Evolutionary conservation across 1,140 invertebrate species (phyloP).

Genomic region (Drosophila azteca): DNA sequence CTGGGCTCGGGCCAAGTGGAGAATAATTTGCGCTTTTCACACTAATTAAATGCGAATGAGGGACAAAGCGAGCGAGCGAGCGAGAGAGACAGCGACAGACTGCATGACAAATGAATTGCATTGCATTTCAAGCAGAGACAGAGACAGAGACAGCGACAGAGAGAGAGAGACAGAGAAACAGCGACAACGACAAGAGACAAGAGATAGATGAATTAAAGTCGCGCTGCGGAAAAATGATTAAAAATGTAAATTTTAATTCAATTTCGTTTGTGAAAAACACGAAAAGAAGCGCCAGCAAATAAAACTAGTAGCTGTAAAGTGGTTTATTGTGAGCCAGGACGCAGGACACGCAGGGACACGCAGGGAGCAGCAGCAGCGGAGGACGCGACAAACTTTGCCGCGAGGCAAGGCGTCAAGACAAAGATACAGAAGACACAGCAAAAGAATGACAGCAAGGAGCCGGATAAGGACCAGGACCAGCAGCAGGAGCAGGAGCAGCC

Average conservation of each 20-base stretch:
- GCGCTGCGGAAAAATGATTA: constrained; percentile 70
- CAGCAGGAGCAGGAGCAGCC: constrained; percentile 1
- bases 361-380: constrained; percentile 12
- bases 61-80: constrained; percentile 22
- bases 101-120: constrained; percentile 64
- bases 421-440: constrained; percentile 36
- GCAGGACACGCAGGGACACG: constrained; percentile 3
- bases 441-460: constrained; percentile 20
- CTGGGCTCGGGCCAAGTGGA: constrained; percentile 11
- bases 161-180: too few relatives aligned
- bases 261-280: constrained; percentile 57
- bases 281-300: constrained; percentile 41
- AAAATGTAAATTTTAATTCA: constrained; percentile 81
- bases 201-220: constrained; percentile 62
- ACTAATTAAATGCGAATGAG: constrained; percentile 77
- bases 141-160: neutral
- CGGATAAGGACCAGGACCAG: neutral
- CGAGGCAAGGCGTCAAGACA: constrained; percentile 64
- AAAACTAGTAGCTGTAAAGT: constrained; percentile 72
- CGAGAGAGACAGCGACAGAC: constrained; percentile 23
- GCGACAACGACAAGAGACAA: neutral
- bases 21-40: constrained; percentile 79
- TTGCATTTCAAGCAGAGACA: constrained; percentile 10
- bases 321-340: constrained; percentile 73
- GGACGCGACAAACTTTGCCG: constrained; percentile 75